Evolutionary conservation across 1,140 invertebrate species (phyloP).

Genomic region (Drosophila mojavensis): DNA sequence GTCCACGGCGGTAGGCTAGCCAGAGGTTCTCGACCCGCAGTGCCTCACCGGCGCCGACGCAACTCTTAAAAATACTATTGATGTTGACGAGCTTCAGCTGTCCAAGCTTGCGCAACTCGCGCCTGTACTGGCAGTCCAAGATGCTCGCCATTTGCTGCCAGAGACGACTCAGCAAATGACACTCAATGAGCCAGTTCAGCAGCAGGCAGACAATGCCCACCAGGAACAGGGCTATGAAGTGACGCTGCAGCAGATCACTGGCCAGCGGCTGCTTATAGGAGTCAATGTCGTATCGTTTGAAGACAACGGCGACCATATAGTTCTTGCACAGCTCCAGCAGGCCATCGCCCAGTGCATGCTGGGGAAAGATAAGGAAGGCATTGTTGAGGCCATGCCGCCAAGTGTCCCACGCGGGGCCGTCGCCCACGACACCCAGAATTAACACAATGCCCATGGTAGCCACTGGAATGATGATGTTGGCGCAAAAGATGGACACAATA

Average conservation of each 20-base stretch:
- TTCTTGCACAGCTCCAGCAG: constrained; percentile 88
- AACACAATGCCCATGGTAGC: constrained; percentile 86
- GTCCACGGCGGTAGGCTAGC: constrained; percentile 62
- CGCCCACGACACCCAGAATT: constrained; percentile 87
- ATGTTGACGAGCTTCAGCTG: constrained; percentile 63
- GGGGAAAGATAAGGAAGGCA: constrained; percentile 87
- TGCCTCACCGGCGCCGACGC: constrained; percentile 52
- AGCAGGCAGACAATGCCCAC: constrained; percentile 85
- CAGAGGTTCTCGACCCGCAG: constrained; percentile 75
- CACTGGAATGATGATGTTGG: constrained; percentile 87
- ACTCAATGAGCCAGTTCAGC: constrained; percentile 87
- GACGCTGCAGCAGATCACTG: constrained; percentile 85
- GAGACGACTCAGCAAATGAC: constrained; percentile 63
- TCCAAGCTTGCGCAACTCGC: constrained; percentile 57
- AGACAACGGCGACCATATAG: constrained; percentile 86
- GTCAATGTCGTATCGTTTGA: constrained; percentile 87
- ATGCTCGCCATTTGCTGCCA: constrained; percentile 43
- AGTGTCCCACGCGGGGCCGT: constrained; percentile 85
- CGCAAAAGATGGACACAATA: constrained; percentile 88
- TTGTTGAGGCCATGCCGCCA: constrained; percentile 86
- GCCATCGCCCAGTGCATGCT: constrained; percentile 87
- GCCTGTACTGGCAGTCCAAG: constrained; percentile 49
- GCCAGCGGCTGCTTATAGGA: constrained; percentile 87
- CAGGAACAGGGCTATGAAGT: constrained; percentile 85
- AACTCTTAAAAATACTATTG: constrained; percentile 72